These are phyloP conservation scores for Sparidentex hasta DNA, from an alignment of 2,797 vertebrate genomes.

Conservation along the genomic window DNA sequence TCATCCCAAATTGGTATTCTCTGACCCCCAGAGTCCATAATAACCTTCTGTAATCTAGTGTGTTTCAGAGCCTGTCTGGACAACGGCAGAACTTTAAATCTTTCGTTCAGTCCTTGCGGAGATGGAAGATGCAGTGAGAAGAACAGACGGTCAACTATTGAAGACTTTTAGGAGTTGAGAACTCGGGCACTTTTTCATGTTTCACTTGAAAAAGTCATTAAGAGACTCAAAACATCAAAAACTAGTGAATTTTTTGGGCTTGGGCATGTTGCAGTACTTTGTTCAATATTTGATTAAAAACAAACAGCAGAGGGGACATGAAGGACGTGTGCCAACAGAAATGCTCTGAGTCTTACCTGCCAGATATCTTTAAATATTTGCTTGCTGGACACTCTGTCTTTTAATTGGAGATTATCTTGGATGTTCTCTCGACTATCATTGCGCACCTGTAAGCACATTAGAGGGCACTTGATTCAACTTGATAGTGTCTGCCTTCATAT, in stretches of 20 bases:
- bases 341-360: slow-evolving; percentile 11
- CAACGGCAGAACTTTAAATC: not conserved
- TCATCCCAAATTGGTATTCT: slow-evolving; percentile 12
- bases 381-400: slow-evolving; percentile 2
- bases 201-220: slow-evolving; percentile 4
- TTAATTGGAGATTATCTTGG: slow-evolving; percentile 27
- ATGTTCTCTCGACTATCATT: slow-evolving; percentile 24
- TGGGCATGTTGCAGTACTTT: slow-evolving; percentile 13
- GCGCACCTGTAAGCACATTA: slow-evolving; percentile 28
- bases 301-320: not conserved
- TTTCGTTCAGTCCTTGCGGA: not conserved
- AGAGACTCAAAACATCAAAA: slow-evolving; percentile 10
- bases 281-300: slow-evolving; percentile 24
- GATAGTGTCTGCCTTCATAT: slow-evolving; percentile 34
- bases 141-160: slow-evolving; percentile 8
- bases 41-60: slow-evolving; percentile 24
- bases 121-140: not conserved
- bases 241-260: slow-evolving; percentile 1
- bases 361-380: slow-evolving; percentile 57
- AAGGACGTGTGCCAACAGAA: slow-evolving; percentile 12
- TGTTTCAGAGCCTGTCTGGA: slow-evolving; percentile 23
- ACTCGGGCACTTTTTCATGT: not conserved
- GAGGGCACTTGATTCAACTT: slow-evolving; percentile 29
- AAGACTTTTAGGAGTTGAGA: slow-evolving; percentile 11
- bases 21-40: slow-evolving; percentile 22